phyloP scores from a whole-genome alignment of 2,797 vertebrate species.

The Nannoperca australis region DNA sequence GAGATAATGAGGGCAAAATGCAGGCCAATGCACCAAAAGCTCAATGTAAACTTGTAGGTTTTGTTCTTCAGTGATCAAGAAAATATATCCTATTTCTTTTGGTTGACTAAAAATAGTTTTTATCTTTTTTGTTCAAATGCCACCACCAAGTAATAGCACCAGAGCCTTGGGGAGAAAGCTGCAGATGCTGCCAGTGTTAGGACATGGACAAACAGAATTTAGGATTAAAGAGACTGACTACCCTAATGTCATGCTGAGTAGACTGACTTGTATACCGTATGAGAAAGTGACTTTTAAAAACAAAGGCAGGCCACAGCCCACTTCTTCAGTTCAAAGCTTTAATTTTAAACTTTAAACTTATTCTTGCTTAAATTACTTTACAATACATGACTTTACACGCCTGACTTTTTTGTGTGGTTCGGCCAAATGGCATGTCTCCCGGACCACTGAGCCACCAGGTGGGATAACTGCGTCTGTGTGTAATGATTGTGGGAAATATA shows the following conservation, averaged over 20 bases:
- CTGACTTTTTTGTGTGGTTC: not conserved
- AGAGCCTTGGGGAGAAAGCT: not conserved
- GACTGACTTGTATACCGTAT: not conserved
- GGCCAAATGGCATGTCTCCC: not conserved
- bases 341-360: not conserved
- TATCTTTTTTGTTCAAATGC: not conserved
- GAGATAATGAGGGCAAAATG: not conserved
- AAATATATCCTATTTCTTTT: not conserved
- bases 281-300: not conserved
- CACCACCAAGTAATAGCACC: not conserved
- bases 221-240: conserved; percentile 21
- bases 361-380: not conserved
- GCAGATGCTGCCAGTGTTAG: not conserved
- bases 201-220: conserved; percentile 40
- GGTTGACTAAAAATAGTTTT: not conserved
- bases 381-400: not conserved
- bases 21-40: not conserved
- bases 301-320: not conserved
- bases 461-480: not conserved
- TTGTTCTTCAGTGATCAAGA: not conserved
- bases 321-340: conserved; percentile 3
- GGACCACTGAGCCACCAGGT: not conserved
- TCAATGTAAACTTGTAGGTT: not conserved
- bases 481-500: not conserved
- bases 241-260: conserved; percentile 13